These are phyloP conservation scores for Crocuta crocuta DNA, from an alignment of 2,113 vertebrate genomes.

Conservation along the genomic window DNA sequence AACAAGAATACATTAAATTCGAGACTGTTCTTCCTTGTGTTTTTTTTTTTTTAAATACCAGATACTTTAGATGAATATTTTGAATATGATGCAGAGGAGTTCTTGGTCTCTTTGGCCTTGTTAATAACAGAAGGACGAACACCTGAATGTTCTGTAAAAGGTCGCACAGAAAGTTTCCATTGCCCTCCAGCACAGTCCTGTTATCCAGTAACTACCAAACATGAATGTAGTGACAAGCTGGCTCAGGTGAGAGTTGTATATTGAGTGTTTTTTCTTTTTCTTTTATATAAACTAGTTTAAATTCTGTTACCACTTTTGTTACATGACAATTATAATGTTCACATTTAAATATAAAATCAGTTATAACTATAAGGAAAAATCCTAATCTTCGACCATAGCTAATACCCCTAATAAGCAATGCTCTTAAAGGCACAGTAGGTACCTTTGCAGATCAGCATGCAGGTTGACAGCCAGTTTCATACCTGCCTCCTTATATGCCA, in stretches of 20 bases:
- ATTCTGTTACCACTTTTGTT: conserved; percentile 3
- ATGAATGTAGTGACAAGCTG: conserved; percentile 97
- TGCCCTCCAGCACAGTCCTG: conserved; percentile 96
- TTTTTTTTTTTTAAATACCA: conserved; percentile 78
- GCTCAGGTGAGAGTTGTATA: conserved; percentile 90
- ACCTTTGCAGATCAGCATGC: background rate
- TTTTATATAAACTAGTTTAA: background rate
- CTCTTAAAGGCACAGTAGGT: background rate
- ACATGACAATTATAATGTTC: background rate
- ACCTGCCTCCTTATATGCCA: background rate
- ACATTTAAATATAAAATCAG: background rate
- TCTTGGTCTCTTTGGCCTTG: conserved; percentile 96
- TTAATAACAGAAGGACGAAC: conserved; percentile 98
- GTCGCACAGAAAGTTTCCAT: conserved; percentile 96
- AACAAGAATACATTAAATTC: background rate
- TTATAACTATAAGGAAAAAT: background rate
- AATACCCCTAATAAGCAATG: background rate
- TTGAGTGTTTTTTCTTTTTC: background rate
- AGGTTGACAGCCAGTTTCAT: background rate
- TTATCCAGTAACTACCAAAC: conserved; percentile 91
- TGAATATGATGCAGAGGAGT: conserved; percentile 98
- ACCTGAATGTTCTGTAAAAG: conserved; percentile 96
- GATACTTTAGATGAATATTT: conserved; percentile 97
- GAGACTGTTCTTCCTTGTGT: background rate
- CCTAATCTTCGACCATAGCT: background rate